Evolutionary conservation across 2,888 invertebrate genomes (phyloP).

Genomic region (Zelleria hepariella): DNA sequence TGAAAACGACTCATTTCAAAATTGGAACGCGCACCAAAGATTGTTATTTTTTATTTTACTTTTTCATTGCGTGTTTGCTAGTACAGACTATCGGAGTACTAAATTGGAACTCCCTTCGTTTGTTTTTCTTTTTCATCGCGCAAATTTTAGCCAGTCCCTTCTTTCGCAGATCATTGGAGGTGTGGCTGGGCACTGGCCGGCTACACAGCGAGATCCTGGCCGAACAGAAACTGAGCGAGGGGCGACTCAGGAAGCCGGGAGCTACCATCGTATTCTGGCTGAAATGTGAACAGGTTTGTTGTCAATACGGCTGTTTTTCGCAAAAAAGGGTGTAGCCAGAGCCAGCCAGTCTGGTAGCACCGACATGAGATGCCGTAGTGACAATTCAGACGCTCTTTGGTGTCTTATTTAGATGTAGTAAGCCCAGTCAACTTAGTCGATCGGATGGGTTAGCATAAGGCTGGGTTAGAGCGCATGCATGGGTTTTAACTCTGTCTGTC

Average conservation of each 20-base stretch:
- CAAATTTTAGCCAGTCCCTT: conserved; percentile 15
- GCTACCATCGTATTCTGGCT: conserved; percentile 88
- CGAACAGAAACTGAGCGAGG: conserved; percentile 75
- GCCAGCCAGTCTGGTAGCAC: too few species aligned
- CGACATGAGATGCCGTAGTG: too few species aligned
- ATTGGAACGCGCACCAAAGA: not conserved
- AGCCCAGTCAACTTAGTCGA: too few species aligned
- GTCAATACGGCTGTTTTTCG: not conserved
- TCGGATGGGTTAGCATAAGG: too few species aligned
- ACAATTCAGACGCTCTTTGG: too few species aligned
- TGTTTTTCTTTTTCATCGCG: conserved; percentile 22
- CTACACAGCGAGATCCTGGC: conserved; percentile 79
- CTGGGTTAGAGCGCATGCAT: too few species aligned
- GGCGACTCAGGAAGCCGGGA: conserved; percentile 79
- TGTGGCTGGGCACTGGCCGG: conserved; percentile 77
- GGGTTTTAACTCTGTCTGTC: too few species aligned
- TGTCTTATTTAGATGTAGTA: too few species aligned
- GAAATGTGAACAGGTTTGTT: conserved; percentile 80
- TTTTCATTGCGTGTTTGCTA: not conserved
- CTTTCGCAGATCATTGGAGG: conserved; percentile 79
- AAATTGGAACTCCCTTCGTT: too few species aligned
- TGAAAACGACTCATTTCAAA: not conserved
- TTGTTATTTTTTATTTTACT: not conserved
- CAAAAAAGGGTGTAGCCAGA: too few species aligned
- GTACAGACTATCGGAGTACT: too few species aligned